These are phyloP conservation scores for Leptopilina boulardi DNA, from an alignment of 1,140 invertebrate species.

Conservation along the genomic window DNA sequence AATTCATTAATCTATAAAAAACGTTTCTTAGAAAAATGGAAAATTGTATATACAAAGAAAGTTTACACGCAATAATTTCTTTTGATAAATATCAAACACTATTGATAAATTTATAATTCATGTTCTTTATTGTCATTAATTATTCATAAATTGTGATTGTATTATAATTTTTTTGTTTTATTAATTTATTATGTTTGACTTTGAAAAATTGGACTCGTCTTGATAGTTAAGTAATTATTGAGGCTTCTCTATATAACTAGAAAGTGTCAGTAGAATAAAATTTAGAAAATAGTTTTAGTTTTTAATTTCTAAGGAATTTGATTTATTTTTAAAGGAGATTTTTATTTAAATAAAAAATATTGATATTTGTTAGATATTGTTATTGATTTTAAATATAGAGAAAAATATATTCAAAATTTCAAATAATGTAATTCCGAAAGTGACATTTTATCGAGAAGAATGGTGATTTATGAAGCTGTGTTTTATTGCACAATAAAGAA, in stretches of 20 bases:
- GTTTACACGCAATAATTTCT: neutral
- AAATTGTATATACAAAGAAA: conserved; percentile 11
- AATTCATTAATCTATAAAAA: neutral
- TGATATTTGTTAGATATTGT: no score
- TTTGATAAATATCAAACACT: neutral
- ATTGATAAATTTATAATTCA: neutral
- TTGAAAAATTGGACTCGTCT: conserved; percentile 13
- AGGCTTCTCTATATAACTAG: neutral
- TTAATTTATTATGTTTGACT: no score
- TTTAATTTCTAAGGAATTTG: no score
- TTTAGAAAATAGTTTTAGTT: neutral
- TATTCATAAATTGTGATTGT: neutral
- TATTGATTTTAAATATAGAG: no score
- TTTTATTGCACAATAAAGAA: conserved; percentile 8
- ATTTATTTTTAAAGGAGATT: no score
- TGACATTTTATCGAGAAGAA: conserved; percentile 1
- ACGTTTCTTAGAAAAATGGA: neutral
- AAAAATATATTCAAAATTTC: neutral
- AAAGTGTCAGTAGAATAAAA: neutral
- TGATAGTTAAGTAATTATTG: neutral
- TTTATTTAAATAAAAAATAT: no score
- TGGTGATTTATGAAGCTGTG: neutral
- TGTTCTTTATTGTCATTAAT: neutral
- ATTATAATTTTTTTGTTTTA: neutral
- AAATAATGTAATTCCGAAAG: neutral